Evolutionary conservation across 2,888 invertebrate species (phyloP), one percentile per base, ranked within the genome.

Genomic region (Perdita meconis): DNA sequence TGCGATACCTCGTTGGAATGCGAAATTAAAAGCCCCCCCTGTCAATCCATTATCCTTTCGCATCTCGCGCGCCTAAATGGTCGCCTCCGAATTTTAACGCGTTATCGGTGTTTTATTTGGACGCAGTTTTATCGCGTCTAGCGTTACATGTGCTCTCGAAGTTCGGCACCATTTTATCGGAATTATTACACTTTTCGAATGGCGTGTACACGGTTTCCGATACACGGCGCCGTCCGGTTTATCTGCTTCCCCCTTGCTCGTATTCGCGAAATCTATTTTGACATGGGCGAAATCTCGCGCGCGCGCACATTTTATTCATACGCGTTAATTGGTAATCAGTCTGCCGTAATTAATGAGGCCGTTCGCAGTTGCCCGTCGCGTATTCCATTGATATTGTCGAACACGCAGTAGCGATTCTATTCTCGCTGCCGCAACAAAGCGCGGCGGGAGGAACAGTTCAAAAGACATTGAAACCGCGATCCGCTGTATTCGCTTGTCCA

Each of bases 251-350:
- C 16, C 47, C 51, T 53, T 40, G 12, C 26, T n/a, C 24, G 30
- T n/a, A 26, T n/a, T 16, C 38, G 0, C 38, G 51, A 55, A 73
- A 71, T 72, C 60, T 56, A 65, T 61, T 59, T 47, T 30, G 30
- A 44, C 44, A 50, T 34, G 26, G 5, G 19, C 30, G 44, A 30
- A 59, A 53, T 34, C 63, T 16, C 12, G 40, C 38, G 5, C 63
- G 19, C 12, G 40, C 38, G 5, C 8, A 47, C 59, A 40, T 72
- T 77, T 67, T 59, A 60, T 59, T 65, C 24, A 74, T 57, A 59
- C 50, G 53, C 60, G 80, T 82, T 82, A 83, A 86, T 84, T 85
- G 76, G 72, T 79, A 81, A 87, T 87, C 83, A 83, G 77, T 83
- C 75, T 55, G 61, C 70, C 61, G 66, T 72, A 75, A 83, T 84